These are phyloP conservation scores for Caloenas nicobarica DNA, from an alignment of 2,113 vertebrate genomes.

Conservation along the genomic window DNA sequence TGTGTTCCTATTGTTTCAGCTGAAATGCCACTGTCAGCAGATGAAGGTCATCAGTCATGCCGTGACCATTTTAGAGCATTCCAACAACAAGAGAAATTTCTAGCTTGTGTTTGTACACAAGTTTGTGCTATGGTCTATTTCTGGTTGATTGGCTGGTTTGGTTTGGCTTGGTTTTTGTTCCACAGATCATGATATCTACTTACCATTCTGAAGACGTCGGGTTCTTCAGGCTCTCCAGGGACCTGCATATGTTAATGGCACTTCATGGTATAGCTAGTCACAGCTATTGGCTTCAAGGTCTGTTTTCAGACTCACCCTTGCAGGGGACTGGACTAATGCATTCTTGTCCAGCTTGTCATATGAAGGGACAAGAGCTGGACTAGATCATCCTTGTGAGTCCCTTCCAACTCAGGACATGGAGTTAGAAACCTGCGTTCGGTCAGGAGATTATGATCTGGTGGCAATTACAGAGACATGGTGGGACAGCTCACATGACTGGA, in stretches of 20 bases:
- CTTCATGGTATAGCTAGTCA: neutral
- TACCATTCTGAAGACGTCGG: neutral
- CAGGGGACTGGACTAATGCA: rapidly evolving
- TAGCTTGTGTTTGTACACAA: neutral
- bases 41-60: neutral
- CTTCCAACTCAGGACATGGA: too few species aligned
- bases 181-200: neutral
- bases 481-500: too few species aligned
- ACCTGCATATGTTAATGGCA: rapidly evolving
- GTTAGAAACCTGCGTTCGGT: too few species aligned
- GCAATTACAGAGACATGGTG: too few species aligned
- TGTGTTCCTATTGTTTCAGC: neutral
- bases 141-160: too few species aligned
- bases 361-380: too few species aligned
- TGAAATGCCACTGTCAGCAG: neutral
- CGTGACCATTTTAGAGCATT: neutral
- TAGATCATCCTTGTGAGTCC: too few species aligned
- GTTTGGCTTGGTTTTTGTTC: neutral
- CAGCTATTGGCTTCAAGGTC: neutral
- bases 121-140: neutral
- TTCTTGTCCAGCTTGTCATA: neutral
- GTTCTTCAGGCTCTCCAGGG: neutral
- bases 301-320: neutral
- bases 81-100: neutral
- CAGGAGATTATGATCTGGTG: too few species aligned